Evolutionary conservation across 2,113 vertebrate genomes (phyloP).

Genomic region (Pantherophis guttatus): DNA sequence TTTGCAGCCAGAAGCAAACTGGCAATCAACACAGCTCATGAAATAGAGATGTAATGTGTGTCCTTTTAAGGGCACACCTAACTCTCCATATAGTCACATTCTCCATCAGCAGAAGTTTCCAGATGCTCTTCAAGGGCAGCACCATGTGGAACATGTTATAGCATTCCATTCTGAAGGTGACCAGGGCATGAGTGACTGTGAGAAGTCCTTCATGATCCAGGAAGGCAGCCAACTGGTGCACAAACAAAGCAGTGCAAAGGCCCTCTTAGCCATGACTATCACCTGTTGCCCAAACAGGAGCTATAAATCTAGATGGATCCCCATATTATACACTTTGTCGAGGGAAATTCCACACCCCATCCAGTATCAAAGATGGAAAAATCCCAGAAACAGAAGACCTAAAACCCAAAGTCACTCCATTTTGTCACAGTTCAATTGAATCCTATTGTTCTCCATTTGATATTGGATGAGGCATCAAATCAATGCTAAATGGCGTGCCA

Average conservation of each 20-base stretch:
- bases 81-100: background rate
- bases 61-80: background rate
- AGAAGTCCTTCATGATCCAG: background rate
- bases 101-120: background rate
- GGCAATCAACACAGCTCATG: background rate
- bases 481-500: background rate
- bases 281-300: background rate
- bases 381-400: background rate
- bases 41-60: background rate
- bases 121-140: background rate
- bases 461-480: background rate
- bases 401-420: background rate
- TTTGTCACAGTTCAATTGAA: background rate
- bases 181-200: background rate
- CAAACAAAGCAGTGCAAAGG: background rate
- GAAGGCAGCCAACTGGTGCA: background rate
- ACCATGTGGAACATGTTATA: background rate
- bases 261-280: background rate
- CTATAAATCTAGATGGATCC: background rate
- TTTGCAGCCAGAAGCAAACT: background rate
- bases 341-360: background rate
- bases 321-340: background rate
- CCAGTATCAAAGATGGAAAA: background rate
- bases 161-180: background rate
- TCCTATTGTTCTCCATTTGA: background rate